Conservation (phyloP, 2,888 invertebrate genomes). For the Zele albiditarsus region DNA sequence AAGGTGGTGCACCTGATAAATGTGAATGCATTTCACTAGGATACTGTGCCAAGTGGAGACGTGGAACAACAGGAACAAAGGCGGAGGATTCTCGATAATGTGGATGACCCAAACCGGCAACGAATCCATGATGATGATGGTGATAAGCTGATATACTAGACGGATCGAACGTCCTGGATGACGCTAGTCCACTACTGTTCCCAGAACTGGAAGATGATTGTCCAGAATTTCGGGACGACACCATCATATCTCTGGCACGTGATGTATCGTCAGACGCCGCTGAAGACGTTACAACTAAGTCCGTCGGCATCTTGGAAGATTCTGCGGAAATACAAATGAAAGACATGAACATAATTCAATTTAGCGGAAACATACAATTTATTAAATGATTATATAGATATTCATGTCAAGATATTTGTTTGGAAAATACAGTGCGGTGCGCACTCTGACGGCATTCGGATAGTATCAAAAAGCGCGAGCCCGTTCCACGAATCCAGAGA, state of each 20-base stretch:
- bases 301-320: conserved; percentile 66
- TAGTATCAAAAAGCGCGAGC: conserved; percentile 48
- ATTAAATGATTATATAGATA: not conserved
- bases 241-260: conserved; percentile 61
- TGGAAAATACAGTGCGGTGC: conserved; percentile 12
- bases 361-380: not conserved
- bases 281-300: conserved; percentile 68
- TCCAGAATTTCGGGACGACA: conserved; percentile 59
- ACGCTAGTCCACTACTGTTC: conserved; percentile 68
- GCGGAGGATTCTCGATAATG: conserved; percentile 87
- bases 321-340: not conserved
- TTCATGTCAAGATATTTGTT: not conserved
- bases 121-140: conserved; percentile 73
- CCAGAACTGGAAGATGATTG: conserved; percentile 53
- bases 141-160: conserved; percentile 78
- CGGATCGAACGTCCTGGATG: conserved; percentile 77
- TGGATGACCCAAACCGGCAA: conserved; percentile 68
- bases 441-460: conserved; percentile 53
- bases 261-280: conserved; percentile 63
- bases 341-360: not conserved
- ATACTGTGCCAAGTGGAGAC: conserved; percentile 83
- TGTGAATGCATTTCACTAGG: conserved; percentile 82
- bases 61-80: conserved; percentile 90
- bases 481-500: conserved; percentile 57
- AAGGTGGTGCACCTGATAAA: conserved; percentile 68